Conservation (phyloP, 2,888 invertebrate genomes). For the Teleiodes luculella region DNA sequence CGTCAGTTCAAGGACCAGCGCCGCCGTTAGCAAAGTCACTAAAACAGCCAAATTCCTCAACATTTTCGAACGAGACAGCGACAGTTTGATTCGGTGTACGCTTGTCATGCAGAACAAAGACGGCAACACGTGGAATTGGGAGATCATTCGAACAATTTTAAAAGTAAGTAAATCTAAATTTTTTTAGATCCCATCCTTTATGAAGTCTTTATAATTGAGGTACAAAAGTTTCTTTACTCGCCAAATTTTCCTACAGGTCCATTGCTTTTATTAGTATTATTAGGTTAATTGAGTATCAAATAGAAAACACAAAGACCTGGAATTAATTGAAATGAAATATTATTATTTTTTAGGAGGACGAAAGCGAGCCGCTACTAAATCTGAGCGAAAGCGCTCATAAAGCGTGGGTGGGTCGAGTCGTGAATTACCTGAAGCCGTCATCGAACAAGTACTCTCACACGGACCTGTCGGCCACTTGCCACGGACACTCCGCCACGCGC, state of each 20-base stretch:
- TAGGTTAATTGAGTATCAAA: no score
- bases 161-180: constrained; percentile 75
- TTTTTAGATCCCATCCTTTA: no score
- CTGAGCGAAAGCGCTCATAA: constrained; percentile 66
- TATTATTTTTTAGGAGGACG: constrained; percentile 49
- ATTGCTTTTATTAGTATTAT: neutral
- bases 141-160: constrained; percentile 89
- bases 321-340: no score
- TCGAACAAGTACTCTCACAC: constrained; percentile 92
- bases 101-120: constrained; percentile 89
- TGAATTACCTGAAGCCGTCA: constrained; percentile 92
- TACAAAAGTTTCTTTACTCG: no score
- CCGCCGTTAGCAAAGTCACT: constrained; percentile 62
- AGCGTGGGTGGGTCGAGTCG: constrained; percentile 81
- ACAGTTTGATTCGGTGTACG: constrained; percentile 87
- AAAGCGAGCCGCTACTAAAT: constrained; percentile 49
- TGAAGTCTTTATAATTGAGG: no score
- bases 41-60: constrained; percentile 71
- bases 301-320: no score
- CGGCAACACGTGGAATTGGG: constrained; percentile 94
- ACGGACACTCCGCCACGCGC: constrained; percentile 81
- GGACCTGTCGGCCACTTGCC: constrained; percentile 80
- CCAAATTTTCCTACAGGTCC: no score
- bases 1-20: constrained; percentile 65
- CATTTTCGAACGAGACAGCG: constrained; percentile 80